A percentile compares a stretch with the other conserved stretches of the same genome.
Evolutionary conservation across 2,113 vertebrate species (phyloP).

Genomic region (Nannobrachium achirus): DNA sequence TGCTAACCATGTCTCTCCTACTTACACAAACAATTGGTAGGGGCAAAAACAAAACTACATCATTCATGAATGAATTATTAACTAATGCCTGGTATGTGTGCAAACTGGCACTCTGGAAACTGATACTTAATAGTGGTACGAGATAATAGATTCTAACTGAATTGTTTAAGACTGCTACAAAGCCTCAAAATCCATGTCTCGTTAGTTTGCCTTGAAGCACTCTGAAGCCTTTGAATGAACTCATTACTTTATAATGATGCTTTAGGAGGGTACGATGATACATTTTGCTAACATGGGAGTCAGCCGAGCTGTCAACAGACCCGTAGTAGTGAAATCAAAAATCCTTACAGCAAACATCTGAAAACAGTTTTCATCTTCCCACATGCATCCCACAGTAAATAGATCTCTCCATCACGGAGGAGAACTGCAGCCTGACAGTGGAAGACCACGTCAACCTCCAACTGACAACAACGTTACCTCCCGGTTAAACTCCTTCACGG

Average conservation of each 20-base stretch:
- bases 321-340: conserved; percentile 27
- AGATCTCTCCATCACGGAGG: conserved; percentile 9
- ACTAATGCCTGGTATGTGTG: conserved; percentile 9
- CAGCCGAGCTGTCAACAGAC: conserved; percentile 19
- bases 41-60: conserved; percentile 7
- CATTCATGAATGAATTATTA: conserved; percentile 16
- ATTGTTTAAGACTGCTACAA: conserved; percentile 1
- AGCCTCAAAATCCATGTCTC: neutral
- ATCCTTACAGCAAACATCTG: conserved; percentile 39
- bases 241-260: conserved; percentile 19
- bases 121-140: neutral
- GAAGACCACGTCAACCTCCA: conserved; percentile 33
- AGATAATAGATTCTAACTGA: conserved; percentile 13
- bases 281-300: conserved; percentile 28
- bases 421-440: conserved; percentile 17
- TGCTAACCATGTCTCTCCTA: neutral
- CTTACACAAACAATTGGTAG: neutral
- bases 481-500: conserved; percentile 38
- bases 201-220: neutral
- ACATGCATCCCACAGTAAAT: conserved; percentile 28
- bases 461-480: conserved; percentile 38
- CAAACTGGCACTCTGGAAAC: neutral
- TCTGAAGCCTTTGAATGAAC: conserved; percentile 1
- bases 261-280: neutral
- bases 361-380: conserved; percentile 11